These are phyloP conservation scores for Euclidia mi DNA, from an alignment of 2,888 invertebrate genomes.

Conservation along the genomic window DNA sequence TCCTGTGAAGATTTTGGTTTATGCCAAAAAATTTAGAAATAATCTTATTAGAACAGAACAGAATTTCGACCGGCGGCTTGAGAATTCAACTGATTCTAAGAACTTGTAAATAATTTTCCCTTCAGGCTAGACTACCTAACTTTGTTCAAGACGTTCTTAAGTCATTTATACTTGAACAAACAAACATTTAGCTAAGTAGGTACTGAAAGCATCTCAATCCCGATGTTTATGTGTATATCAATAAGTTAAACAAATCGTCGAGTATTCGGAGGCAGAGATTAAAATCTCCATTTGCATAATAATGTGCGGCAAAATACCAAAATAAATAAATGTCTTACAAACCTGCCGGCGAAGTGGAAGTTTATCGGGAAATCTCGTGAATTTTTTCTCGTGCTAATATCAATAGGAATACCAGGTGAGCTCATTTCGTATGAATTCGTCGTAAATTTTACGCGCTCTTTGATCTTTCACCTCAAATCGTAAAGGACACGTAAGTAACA, in stretches of 20 bases:
- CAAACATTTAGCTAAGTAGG: too few species aligned
- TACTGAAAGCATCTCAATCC: too few species aligned
- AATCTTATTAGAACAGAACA: constrained; percentile 8
- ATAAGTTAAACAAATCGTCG: not conserved
- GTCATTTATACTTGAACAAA: not conserved
- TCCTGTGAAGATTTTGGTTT: constrained; percentile 3
- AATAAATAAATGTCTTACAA: constrained; percentile 21
- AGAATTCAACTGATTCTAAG: constrained; percentile 8
- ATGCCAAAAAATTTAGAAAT: constrained; percentile 1
- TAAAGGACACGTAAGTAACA: constrained; percentile 54
- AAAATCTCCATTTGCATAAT: constrained; percentile 11
- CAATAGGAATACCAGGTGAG: constrained; percentile 56
- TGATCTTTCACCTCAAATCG: constrained; percentile 62
- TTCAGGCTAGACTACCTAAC: constrained; percentile 1
- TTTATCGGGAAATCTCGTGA: constrained; percentile 44
- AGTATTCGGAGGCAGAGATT: not conserved
- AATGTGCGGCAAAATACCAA: constrained; percentile 9
- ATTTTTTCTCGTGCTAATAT: constrained; percentile 54
- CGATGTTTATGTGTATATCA: not conserved
- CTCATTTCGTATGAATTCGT: constrained; percentile 63
- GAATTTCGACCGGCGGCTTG: constrained; percentile 5
- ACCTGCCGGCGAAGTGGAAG: constrained; percentile 29
- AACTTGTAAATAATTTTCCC: constrained; percentile 9
- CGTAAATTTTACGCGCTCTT: constrained; percentile 60
- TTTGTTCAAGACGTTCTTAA: not conserved